Base-by-base conservation (phyloP, 2,888 invertebrate species). In the Sicus ferrugineus region DNA sequence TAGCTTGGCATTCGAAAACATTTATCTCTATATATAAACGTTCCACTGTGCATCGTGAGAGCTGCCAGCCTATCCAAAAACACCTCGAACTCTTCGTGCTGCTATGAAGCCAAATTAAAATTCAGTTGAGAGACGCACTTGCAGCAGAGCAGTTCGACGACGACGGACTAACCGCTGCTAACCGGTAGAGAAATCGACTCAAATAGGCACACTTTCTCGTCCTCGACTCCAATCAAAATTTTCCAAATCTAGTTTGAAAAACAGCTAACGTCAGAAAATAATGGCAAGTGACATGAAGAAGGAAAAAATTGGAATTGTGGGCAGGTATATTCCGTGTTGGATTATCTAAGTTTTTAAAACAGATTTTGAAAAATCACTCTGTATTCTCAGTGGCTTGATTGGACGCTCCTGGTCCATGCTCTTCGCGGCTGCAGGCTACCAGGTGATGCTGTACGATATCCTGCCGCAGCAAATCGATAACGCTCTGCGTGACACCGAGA, bases 321-420 rank as follows among this genome's bases (percentile, higher is more conserved):
- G 93, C 81, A 93, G 93, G 93, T 92, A 86, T 85, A 54, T 3
- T 28, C 14, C 14, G 3, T 5, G 76, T 61, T 46, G 3, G 38
- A 66, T 19, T 30, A 30, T 21, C 11, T 9, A 34, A 59, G n/a
- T n/a, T n/a, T 34, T 34, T 34, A 7, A 34, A 9, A 34, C 7
- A 34, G 9, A 34, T 34, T 9, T 34, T 9, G 14, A 34, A 34
- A 34, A 34, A 34, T 34, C 34, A 48, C 21, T 42, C 14, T n/a
- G 31, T 46, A 42, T 38, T 31, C 34, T 2, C 26, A 98, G 97
- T 84, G 98, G 98, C 2, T 87, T 98, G 66, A 97, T 98, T 78
- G 98, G 98, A 2, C 90, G 95, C 68, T 97, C 97, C 78, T 98
- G 97, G 96, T 93, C 97, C 0, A 97, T 98, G 96, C 88, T 98